These are phyloP conservation scores for Limnodromus scolopaceus DNA, from an alignment of 2,797 vertebrate genomes.

Conservation along the genomic window DNA sequence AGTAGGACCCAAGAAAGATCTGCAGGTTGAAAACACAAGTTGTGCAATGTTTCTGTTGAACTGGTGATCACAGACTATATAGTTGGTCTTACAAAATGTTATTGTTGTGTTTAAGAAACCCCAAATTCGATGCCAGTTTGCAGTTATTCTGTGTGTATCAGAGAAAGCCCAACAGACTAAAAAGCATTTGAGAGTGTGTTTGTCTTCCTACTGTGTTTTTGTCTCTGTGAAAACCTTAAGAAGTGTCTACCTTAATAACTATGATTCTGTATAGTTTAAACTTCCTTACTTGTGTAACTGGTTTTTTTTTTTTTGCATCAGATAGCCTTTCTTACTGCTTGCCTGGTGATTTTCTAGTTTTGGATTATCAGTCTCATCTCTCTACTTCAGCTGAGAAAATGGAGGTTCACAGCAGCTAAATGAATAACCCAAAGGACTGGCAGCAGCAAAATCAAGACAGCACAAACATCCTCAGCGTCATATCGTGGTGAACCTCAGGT, in stretches of 20 bases:
- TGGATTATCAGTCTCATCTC: neutral
- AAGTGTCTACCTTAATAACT: neutral
- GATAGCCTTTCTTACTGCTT: neutral
- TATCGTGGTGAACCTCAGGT: rapidly evolving
- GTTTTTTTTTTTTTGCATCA: neutral
- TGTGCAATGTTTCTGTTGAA: neutral
- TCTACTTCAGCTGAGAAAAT: neutral
- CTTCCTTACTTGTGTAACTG: neutral
- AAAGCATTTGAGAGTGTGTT: neutral
- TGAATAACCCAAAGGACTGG: neutral
- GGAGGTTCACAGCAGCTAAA: neutral
- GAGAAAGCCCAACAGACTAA: neutral
- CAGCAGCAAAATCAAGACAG: neutral
- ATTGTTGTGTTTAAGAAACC: neutral
- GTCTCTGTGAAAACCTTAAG: neutral
- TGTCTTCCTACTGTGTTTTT: neutral
- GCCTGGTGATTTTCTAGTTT: neutral
- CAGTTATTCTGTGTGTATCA: neutral
- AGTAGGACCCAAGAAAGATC: neutral
- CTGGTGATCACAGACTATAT: neutral
- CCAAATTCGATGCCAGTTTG: neutral
- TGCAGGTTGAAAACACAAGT: neutral
- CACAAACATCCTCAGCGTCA: neutral
- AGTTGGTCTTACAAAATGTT: neutral
- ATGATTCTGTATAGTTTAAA: neutral